A percentile compares a stretch with the other conserved stretches of the same genome.
These are phyloP conservation scores for Candidula unifasciata DNA, from an alignment of 2,888 invertebrate species.

Conservation along the genomic window DNA sequence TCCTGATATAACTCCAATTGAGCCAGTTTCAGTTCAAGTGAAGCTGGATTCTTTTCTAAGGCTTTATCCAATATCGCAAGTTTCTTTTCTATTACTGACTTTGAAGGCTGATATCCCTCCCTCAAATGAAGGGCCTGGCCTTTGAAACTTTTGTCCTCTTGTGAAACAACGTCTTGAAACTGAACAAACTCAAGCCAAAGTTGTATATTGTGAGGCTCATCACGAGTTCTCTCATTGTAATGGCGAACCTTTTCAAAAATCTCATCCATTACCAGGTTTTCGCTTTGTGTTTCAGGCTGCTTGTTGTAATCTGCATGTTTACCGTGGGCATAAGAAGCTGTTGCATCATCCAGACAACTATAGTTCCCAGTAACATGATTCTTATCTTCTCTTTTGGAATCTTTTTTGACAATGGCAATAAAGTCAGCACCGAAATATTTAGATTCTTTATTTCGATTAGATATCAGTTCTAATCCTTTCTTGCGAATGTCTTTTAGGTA, in stretches of 20 bases:
- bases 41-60: conserved; percentile 75
- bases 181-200: conserved; percentile 78
- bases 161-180: conserved; percentile 76
- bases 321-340: conserved; percentile 71
- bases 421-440: conserved; percentile 17
- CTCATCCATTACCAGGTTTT: conserved; percentile 49
- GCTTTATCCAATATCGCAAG: conserved; percentile 78
- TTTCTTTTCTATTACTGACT: conserved; percentile 77
- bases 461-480: background rate
- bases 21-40: conserved; percentile 74
- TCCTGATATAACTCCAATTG: conserved; percentile 75
- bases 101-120: conserved; percentile 52
- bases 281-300: conserved; percentile 2
- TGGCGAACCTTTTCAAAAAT: conserved; percentile 58
- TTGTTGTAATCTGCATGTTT: conserved; percentile 52
- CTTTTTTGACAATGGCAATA: conserved; percentile 44
- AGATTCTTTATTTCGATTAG: background rate
- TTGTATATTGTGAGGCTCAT: conserved; percentile 74
- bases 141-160: conserved; percentile 51
- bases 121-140: conserved; percentile 25
- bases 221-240: conserved; percentile 75
- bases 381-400: background rate
- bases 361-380: background rate
- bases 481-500: conserved; percentile 26
- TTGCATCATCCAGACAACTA: conserved; percentile 64